phyloP scores from a whole-genome alignment of 2,888 invertebrate species.

The Oscheius sp. region DNA sequence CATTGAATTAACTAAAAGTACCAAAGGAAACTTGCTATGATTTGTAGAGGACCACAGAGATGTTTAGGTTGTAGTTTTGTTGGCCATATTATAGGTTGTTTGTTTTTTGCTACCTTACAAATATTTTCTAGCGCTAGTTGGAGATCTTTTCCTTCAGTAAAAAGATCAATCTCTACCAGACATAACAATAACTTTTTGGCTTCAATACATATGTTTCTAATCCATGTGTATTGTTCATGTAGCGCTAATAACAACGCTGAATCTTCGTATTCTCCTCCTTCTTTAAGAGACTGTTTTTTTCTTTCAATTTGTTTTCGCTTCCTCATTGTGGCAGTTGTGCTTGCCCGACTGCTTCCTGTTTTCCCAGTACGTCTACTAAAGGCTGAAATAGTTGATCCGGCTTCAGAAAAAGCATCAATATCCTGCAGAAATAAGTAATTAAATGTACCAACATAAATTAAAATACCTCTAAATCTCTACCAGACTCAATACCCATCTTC shows the following conservation, averaged over 20 bases:
- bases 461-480: slow-evolving; percentile 30
- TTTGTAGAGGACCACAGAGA: slow-evolving; percentile 59
- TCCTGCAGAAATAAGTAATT: slow-evolving; percentile 22
- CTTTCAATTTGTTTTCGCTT: slow-evolving; percentile 60
- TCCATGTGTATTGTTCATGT: slow-evolving; percentile 43
- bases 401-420: slow-evolving; percentile 33
- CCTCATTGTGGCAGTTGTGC: slow-evolving; percentile 51
- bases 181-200: slow-evolving; percentile 45
- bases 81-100: slow-evolving; percentile 53
- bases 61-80: slow-evolving; percentile 47
- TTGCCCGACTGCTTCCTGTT: slow-evolving; percentile 26
- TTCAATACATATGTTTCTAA: slow-evolving; percentile 42
- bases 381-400: slow-evolving; percentile 14
- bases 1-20: too few species aligned
- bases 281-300: slow-evolving; percentile 62
- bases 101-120: slow-evolving; percentile 28
- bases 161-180: slow-evolving; percentile 44
- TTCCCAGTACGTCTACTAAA: slow-evolving; percentile 29
- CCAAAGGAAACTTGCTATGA: slow-evolving; percentile 45
- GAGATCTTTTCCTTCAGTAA: slow-evolving; percentile 36
- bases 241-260: slow-evolving; percentile 56
- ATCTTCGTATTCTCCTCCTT: slow-evolving; percentile 67
- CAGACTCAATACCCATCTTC: slow-evolving; percentile 33
- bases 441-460: background rate
- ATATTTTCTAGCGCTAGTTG: slow-evolving; percentile 35